Base-by-base conservation (phyloP, 2,888 invertebrate species). In the Drosophila phalerata region DNA sequence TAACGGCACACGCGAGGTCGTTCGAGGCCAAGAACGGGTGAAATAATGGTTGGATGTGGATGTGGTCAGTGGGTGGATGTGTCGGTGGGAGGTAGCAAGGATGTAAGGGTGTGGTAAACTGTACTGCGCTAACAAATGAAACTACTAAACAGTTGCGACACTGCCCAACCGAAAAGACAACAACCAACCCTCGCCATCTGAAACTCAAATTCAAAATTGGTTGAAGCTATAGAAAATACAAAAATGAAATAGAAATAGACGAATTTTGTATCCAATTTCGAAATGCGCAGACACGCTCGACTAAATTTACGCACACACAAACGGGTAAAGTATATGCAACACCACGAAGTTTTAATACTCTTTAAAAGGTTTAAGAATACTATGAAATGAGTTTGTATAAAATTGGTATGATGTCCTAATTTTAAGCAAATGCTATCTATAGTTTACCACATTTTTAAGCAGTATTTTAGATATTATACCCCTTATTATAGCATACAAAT, bases 201-300 rank as follows among this genome's bases (percentile, higher is more conserved):
- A 64, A 74, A 66, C 77, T 73, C 73, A 62, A 74, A 73, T 71
- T 76, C 66, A 67, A 79, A 81, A 71, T 70, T 69, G 49, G 43
- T 67, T 47, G 69, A 75, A 79, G 66, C 63, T 65, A 69, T 49
- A 66, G 63, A 49, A 69, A 69, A 11, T 45, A 57, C 28, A 37
- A 47, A 47, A 57, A 32, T 17, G 34, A 32, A 57, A 53, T 30
- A 45, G 34, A 68, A 73, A 69, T 57, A 81, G 69, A 80, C 67
- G 73, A 81, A 77, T 69, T 78, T 80, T 79, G 76, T 85, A 85
- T 79, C 81, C 85, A 82, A 82, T 85, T 85, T 82, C 82, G 72
- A 82, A 82, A 77, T 85, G 85, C 81, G 65, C 79, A 74, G 81
- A 82, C 85, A 85, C 82, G 85, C 81, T 76, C 73, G 77, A 82